Evolutionary conservation across 1,140 invertebrate genomes (phyloP).

Genomic region (Drosophila punjabiensis): DNA sequence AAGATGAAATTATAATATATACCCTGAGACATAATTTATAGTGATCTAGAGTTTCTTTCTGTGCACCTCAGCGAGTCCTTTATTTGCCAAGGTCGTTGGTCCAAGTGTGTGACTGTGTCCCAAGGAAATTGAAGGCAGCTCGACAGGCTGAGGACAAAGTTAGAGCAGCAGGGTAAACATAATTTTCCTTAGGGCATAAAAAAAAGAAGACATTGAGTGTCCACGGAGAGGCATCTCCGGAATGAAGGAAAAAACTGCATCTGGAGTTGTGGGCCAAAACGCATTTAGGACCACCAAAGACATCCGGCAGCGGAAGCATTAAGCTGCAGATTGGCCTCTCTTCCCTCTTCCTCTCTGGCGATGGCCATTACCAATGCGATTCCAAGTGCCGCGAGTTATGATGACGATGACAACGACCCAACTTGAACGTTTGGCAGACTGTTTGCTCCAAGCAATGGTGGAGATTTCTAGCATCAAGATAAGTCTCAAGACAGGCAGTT

Average conservation of each 20-base stretch:
- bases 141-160: constrained; percentile 44
- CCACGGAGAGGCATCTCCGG: constrained; percentile 6
- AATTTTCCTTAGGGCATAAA: constrained; percentile 58
- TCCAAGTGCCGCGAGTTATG: constrained; percentile 30
- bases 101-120: constrained; percentile 10
- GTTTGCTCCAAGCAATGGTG: constrained; percentile 9
- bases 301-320: constrained; percentile 72
- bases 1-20: too few relatives aligned
- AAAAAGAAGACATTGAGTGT: constrained; percentile 40
- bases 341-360: neutral
- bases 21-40: too few relatives aligned
- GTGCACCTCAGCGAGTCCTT: constrained; percentile 1
- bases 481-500: constrained; percentile 1
- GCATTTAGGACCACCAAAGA: constrained; percentile 71
- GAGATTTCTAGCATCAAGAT: constrained; percentile 23
- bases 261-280: constrained; percentile 56
- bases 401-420: constrained; percentile 10
- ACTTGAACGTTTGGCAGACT: constrained; percentile 15
- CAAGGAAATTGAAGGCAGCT: constrained; percentile 13
- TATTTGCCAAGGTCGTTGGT: constrained; percentile 35
- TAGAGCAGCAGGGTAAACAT: constrained; percentile 71
- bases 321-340: constrained; percentile 38
- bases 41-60: too few relatives aligned
- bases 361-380: constrained; percentile 31
- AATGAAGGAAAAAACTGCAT: constrained; percentile 11